phyloP scores from a whole-genome alignment of 2,113 vertebrate genomes.

The Plectropomus leopardus region DNA sequence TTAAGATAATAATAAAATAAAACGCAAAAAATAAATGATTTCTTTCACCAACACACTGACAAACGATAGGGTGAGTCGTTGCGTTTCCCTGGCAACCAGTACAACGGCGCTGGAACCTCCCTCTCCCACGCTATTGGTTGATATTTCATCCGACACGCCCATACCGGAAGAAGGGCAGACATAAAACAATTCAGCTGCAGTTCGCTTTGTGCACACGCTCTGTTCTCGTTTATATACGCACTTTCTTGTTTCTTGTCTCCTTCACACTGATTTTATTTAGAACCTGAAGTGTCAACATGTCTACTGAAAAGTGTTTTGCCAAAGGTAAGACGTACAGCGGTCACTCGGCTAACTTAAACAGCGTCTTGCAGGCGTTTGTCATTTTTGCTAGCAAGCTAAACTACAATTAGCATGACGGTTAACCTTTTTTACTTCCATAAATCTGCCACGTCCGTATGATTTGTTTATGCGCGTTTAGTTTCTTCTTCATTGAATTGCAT shows the following conservation, averaged over 20 bases:
- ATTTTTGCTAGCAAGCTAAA: background rate
- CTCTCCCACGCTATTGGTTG: slow-evolving; percentile 44
- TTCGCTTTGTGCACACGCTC: fast-evolving
- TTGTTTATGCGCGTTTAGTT: no score
- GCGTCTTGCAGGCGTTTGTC: background rate
- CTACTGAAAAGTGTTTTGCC: slow-evolving; percentile 62
- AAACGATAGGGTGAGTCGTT: background rate
- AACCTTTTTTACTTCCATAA: background rate
- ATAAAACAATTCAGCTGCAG: background rate
- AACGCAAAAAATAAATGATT: background rate
- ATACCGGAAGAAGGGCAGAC: background rate
- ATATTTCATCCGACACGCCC: background rate
- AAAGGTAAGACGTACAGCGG: slow-evolving; percentile 63
- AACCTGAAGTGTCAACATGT: slow-evolving; percentile 36
- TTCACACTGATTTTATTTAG: background rate
- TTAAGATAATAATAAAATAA: background rate
- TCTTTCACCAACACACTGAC: background rate
- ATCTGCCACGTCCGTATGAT: background rate
- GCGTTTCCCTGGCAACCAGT: slow-evolving; percentile 65
- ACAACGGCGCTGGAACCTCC: background rate
- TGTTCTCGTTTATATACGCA: no score
- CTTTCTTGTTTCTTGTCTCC: fast-evolving
- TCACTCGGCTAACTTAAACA: no score
- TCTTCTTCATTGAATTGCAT: background rate
- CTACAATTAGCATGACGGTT: background rate